Evolutionary conservation across 1,140 invertebrate species (phyloP), one percentile per base, ranked within the genome.

Genomic region (Drosophila kepulauana): DNA sequence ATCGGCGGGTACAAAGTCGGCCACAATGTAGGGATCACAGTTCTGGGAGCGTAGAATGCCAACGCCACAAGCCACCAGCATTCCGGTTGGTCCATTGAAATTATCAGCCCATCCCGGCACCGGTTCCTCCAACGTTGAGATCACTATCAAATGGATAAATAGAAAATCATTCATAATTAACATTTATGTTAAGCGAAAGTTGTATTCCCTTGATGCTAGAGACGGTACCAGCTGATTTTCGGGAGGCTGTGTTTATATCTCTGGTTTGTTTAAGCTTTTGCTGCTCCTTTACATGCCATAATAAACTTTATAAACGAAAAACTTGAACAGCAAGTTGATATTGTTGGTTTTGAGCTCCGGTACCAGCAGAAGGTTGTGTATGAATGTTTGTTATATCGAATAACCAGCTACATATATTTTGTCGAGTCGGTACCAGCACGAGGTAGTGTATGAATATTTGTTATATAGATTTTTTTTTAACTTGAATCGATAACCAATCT

Each of bases 61-160:
- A 38, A 88, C 63, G 10, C 96, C 97, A 73, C 95, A 94, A 0
- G 95, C 96, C 0, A 96, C 92, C 52, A 97, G 84, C 8, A 97
- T 92, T 0, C 96, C 98, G 20, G 97, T 96, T 1, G 98, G 97
- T 3, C 98, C 98, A 92, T 99, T 99, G 76, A 97, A 97, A 93
- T 99, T 99, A 82, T 99, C 98, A 3, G 98, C 94, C 98, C 98
- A 99, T 0, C 98, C 97, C 0, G 93, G 81, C 0, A 96, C 43
- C 0, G 96, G 96, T 15, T 97, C 96, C 0, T 88, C 62, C 10
- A 94, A 48, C 8, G 95, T 94, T 0, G 95, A 95, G 69, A 96
- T 94, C 1, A 97, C 96, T 92, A 13, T 28, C 20, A 33, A 33
- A 33, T 5, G 30, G 30, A 33, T 25, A 25, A 25, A 3, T 3